Percentiles rank a stretch among this genome's conserved stretches.
These are phyloP conservation scores for Entomobrya multifasciata DNA, from an alignment of 2,888 invertebrate genomes.

Conservation along the genomic window DNA sequence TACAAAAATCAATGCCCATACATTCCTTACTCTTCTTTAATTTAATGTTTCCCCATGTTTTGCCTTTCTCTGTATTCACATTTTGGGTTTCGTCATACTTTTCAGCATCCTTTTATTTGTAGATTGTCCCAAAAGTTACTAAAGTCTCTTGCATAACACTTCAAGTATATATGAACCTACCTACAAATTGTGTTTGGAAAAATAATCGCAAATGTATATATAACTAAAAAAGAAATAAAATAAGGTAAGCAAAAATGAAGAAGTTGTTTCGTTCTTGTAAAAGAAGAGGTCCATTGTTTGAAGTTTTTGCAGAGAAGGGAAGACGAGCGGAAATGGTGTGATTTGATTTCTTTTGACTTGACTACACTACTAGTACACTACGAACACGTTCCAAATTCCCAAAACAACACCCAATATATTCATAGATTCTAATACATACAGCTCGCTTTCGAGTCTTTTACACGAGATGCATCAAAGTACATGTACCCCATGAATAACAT, in stretches of 20 bases:
- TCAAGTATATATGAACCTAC: no score
- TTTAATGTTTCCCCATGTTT: no score
- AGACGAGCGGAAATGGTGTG: constrained; percentile 28
- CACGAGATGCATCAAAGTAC: not conserved
- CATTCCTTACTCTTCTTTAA: no score
- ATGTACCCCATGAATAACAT: not conserved
- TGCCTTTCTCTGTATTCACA: no score
- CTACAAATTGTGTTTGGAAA: no score
- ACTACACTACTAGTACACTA: not conserved
- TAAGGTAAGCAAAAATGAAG: not conserved
- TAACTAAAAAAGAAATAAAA: not conserved
- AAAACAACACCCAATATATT: no score
- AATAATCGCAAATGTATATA: not conserved
- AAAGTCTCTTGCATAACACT: no score
- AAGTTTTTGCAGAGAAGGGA: not conserved
- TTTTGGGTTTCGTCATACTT: no score
- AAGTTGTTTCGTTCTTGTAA: not conserved
- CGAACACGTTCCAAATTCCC: not conserved
- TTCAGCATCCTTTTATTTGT: no score
- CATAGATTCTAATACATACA: no score
- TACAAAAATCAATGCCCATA: no score
- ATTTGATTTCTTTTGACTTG: constrained; percentile 27
- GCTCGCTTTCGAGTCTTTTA: not conserved
- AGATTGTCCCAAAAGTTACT: no score
- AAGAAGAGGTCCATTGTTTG: not conserved